Evolutionary conservation across 2,113 vertebrate species (phyloP), one percentile per base, ranked within the genome.

Genomic region (Dromaius novaehollandiae): DNA sequence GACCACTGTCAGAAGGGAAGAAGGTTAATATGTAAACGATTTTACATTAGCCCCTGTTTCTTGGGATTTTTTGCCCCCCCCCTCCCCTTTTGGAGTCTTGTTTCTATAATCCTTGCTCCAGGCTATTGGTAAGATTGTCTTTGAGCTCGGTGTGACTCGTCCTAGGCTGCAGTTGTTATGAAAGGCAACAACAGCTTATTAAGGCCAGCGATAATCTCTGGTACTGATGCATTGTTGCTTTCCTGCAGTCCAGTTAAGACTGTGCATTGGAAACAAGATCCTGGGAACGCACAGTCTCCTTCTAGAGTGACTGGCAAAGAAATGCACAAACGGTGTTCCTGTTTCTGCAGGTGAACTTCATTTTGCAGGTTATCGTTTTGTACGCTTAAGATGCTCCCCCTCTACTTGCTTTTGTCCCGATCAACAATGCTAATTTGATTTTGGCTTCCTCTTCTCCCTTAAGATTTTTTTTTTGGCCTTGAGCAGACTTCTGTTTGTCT

Each of bases 21-120:
- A 98, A 99, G 99, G 99, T 99, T 99, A 99, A 99, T 99, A 99
- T 99, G 99, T 99, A 99, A 99, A 99, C 98, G 98, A 99, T 99
- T 99, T 99, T 98, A 98, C 98, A 99, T 99, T 99, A 99, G 97
- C 97, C 98, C 98, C 98, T 98, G 97, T 98, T 98, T 98, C 98
- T 98, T 98, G 95, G 96, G 96, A 89, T 61, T 92, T 94, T 96
- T 94, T 38, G 73, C 7, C 9, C 51, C 87, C 86, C 86, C 87
- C 89, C 85, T 75, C 63, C 97, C 89, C 94, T 96, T 96, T 96
- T 40, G 88, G 96, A 97, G 97, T 95, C 96, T 97, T 97, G 97
- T 97, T 95, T 97, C 98, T 99, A 96, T 99, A 99, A 99, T 99
- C 99, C 98, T 99, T 99, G 99, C 99, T 99, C 95, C 97, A 98